Evolutionary conservation across 2,888 invertebrate genomes (phyloP).

Genomic region (Philaethria dido): DNA sequence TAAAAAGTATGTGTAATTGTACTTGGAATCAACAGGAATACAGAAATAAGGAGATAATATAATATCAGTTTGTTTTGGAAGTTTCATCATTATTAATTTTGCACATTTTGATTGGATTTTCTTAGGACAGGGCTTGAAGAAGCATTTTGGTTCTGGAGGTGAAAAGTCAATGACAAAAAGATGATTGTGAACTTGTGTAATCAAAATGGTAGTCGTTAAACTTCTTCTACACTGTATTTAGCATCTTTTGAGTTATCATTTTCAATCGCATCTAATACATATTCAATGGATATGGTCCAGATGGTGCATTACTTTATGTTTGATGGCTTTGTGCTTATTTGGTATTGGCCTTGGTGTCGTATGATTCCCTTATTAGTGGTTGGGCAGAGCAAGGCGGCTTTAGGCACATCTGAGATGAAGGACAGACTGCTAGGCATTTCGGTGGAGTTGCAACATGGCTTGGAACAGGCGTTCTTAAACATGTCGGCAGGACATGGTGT

Average conservation of each 20-base stretch:
- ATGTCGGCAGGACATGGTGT: constrained; percentile 54
- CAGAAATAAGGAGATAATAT: not conserved
- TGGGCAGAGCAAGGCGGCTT: constrained; percentile 53
- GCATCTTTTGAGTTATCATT: constrained; percentile 42
- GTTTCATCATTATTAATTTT: constrained; percentile 27
- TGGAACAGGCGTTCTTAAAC: constrained; percentile 56
- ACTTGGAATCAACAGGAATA: too few species aligned
- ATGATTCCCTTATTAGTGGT: constrained; percentile 67
- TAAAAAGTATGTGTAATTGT: not conserved
- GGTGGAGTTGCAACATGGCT: constrained; percentile 57
- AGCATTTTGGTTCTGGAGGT: constrained; percentile 66
- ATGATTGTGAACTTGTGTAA: constrained; percentile 72
- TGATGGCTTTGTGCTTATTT: constrained; percentile 71
- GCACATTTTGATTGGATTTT: constrained; percentile 55
- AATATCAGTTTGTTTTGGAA: not conserved
- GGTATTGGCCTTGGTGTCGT: constrained; percentile 71
- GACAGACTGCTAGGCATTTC: constrained; percentile 56
- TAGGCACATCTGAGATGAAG: constrained; percentile 56
- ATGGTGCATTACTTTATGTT: constrained; percentile 68
- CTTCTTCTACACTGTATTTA: constrained; percentile 74
- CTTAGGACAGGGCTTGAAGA: constrained; percentile 61
- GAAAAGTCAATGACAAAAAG: constrained; percentile 75
- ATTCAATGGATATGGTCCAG: constrained; percentile 72
- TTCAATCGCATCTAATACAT: constrained; percentile 64
- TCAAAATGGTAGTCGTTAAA: constrained; percentile 76